These are phyloP conservation scores for Rhinophrynus dorsalis DNA, from an alignment of 2,797 vertebrate species.

Conservation along the genomic window DNA sequence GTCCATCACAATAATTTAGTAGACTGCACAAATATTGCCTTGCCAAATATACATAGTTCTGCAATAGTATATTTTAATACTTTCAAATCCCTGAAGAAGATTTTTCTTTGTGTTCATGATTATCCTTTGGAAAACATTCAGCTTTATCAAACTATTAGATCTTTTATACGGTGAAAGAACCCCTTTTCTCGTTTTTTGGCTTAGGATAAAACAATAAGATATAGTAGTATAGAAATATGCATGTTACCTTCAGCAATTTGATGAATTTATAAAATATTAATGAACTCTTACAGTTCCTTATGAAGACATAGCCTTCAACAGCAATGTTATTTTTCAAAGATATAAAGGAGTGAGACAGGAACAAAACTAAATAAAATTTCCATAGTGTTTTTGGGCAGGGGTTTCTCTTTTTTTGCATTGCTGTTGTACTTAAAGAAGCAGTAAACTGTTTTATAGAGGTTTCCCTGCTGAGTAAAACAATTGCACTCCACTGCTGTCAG, in stretches of 20 bases:
- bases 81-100: conserved; percentile 5
- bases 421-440: too few relatives aligned
- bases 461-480: too few relatives aligned
- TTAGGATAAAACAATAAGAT: conserved; percentile 20
- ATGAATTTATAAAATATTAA: conserved; percentile 15
- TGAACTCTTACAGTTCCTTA: conserved; percentile 30
- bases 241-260: conserved; percentile 8
- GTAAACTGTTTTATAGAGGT: too few relatives aligned
- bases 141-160: conserved; percentile 32
- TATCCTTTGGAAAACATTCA: conserved; percentile 19
- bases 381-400: too few relatives aligned
- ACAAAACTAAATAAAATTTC: too few relatives aligned
- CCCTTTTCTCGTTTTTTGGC: neutral
- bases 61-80: conserved; percentile 11
- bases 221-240: neutral
- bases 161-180: conserved; percentile 11
- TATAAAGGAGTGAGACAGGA: too few relatives aligned
- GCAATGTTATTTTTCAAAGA: too few relatives aligned
- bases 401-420: too few relatives aligned
- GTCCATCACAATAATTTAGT: neutral
- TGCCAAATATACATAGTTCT: conserved; percentile 11
- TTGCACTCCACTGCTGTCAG: too few relatives aligned
- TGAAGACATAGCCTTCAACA: conserved; percentile 12
- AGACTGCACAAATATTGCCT: conserved; percentile 1
- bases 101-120: conserved; percentile 18